Conservation (phyloP, 1,140 invertebrate genomes). For the Brevipalpus yothersi region DNA sequence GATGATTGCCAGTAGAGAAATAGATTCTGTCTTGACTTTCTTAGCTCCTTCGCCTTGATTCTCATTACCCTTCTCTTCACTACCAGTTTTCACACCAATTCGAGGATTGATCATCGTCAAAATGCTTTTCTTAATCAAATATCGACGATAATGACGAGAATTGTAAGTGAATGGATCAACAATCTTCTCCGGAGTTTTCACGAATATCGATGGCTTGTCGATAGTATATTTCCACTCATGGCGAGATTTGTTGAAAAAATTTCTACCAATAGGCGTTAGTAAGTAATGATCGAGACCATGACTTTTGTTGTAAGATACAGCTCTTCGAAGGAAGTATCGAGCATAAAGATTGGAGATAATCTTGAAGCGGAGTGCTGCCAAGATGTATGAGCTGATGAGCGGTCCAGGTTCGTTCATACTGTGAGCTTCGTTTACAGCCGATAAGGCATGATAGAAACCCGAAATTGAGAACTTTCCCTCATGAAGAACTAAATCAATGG, state of each 20-base stretch:
- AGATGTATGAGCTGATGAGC: constrained; percentile 1
- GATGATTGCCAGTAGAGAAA: constrained; percentile 4
- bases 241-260: constrained; percentile 8
- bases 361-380: constrained; percentile 8
- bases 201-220: constrained; percentile 9
- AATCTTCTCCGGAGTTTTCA: not conserved
- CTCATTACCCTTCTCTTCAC: not conserved
- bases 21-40: not conserved
- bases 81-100: not conserved
- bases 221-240: constrained; percentile 6
- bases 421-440: constrained; percentile 7
- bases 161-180: constrained; percentile 5
- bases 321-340: constrained; percentile 7
- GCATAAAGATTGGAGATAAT: constrained; percentile 4
- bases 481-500: constrained; percentile 7
- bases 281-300: constrained; percentile 1
- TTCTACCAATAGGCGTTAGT: constrained; percentile 4
- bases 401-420: not conserved
- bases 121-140: constrained; percentile 11
- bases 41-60: not conserved
- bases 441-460: constrained; percentile 6
- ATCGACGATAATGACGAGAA: constrained; percentile 5
- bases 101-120: constrained; percentile 9
- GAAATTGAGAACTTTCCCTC: constrained; percentile 3
- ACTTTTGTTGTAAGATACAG: not conserved